phyloP scores from a whole-genome alignment of 2,113 vertebrate genomes.

The Clarias batrachus region DNA sequence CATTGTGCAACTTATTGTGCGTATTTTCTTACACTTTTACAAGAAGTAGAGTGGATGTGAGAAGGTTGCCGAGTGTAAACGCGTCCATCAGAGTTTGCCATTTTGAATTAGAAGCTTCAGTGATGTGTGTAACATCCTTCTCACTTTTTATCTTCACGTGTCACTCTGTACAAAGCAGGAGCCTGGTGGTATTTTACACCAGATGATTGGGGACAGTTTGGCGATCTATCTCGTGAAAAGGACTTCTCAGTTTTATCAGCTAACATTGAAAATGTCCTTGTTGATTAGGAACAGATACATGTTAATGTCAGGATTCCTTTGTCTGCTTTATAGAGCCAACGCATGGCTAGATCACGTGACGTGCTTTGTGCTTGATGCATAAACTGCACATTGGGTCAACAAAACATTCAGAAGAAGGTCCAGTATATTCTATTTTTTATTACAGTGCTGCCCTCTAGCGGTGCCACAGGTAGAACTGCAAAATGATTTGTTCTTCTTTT shows the following conservation, averaged over 20 bases:
- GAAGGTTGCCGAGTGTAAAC: not conserved
- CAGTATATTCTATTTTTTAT: not conserved
- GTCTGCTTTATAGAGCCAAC: not conserved
- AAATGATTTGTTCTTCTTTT: not conserved
- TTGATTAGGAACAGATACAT: conserved; percentile 45
- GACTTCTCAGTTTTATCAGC: conserved; percentile 41
- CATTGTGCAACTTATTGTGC: not conserved
- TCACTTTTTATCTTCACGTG: conserved; percentile 35
- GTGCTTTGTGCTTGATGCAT: not conserved
- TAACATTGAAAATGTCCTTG: conserved; percentile 48
- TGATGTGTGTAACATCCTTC: conserved; percentile 19
- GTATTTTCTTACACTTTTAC: not conserved
- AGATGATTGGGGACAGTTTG: conserved; percentile 34
- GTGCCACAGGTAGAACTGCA: not conserved
- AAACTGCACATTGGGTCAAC: not conserved
- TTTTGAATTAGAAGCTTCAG: conserved; percentile 15
- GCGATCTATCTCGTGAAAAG: conserved; percentile 41
- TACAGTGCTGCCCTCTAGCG: conserved; percentile 50
- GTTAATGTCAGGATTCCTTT: conserved; percentile 34
- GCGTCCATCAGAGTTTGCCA: not conserved
- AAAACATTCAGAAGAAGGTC: not conserved
- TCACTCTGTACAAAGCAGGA: conserved; percentile 15
- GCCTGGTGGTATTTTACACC: conserved; percentile 47
- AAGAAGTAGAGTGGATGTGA: not conserved
- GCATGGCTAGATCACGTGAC: not conserved